These are phyloP conservation scores for Hyperopisus bebe DNA, from an alignment of 2,113 vertebrate genomes.

Conservation along the genomic window DNA sequence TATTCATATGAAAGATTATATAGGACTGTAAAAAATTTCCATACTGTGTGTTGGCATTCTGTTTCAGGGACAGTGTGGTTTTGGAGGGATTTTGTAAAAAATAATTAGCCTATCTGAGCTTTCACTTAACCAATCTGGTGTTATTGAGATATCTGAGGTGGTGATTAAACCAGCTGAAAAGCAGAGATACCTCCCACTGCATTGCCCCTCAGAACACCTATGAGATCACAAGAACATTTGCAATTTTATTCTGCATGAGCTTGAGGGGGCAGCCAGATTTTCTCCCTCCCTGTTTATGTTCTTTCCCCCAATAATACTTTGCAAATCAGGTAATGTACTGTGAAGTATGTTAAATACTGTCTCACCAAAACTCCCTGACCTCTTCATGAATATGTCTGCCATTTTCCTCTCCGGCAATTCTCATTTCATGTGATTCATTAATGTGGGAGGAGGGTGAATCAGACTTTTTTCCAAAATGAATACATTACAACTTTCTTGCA, in stretches of 20 bases:
- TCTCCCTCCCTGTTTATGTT: not conserved
- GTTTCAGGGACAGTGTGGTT: not conserved
- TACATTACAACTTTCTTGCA: slow-evolving; percentile 18
- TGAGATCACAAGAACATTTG: not conserved
- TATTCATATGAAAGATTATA: not conserved
- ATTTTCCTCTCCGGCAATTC: slow-evolving; percentile 3
- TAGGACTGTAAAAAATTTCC: not conserved
- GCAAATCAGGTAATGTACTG: slow-evolving; percentile 15
- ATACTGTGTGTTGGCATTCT: not conserved
- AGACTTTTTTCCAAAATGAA: slow-evolving; percentile 14
- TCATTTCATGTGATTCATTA: slow-evolving; percentile 18
- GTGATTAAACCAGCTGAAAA: slow-evolving; percentile 17
- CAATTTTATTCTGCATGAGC: not conserved
- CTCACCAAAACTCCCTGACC: slow-evolving; percentile 1
- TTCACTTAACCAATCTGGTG: not conserved
- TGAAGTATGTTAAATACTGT: slow-evolving; percentile 15
- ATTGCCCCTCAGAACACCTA: not conserved
- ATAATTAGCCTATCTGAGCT: not conserved
- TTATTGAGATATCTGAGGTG: slow-evolving; percentile 11
- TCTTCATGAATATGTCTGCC: slow-evolving; percentile 6
- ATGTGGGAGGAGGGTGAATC: slow-evolving; percentile 19
- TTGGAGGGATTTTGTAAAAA: not conserved
- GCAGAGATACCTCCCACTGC: not conserved
- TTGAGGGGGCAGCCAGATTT: not conserved
- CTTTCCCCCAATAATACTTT: not conserved